Percentiles rank a stretch among this genome's conserved stretches.
Evolutionary conservation across 2,888 invertebrate genomes (phyloP).

Genomic region (Apoderus coryli): DNA sequence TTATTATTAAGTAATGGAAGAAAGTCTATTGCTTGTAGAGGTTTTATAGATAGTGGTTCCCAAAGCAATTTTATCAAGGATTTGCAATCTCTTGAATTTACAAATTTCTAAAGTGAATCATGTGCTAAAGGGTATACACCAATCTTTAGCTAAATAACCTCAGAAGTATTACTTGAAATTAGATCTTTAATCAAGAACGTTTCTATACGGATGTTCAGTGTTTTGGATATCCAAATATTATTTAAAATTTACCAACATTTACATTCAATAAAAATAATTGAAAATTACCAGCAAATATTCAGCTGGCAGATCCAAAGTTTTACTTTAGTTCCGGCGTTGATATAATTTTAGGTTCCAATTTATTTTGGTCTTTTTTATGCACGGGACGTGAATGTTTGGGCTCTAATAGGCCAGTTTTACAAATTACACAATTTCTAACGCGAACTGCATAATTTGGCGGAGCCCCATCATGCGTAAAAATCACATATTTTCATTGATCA

Average conservation of each 20-base stretch:
- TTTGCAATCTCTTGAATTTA: constrained; percentile 10
- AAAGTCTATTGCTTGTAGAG: constrained; percentile 4
- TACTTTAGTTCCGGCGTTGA: constrained; percentile 9
- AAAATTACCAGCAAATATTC: constrained; percentile 7
- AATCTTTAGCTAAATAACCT: constrained; percentile 4
- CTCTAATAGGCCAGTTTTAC: too few relatives aligned
- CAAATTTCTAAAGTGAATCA: constrained; percentile 3
- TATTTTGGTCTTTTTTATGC: too few relatives aligned
- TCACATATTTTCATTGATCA: too few relatives aligned
- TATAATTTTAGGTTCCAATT: constrained; percentile 9
- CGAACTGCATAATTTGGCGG: too few relatives aligned
- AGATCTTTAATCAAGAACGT: constrained; percentile 5
- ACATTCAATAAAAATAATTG: constrained; percentile 7
- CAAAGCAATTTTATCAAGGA: constrained; percentile 10
- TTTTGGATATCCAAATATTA: constrained; percentile 10
- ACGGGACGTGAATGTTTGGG: too few relatives aligned
- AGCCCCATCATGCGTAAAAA: too few relatives aligned
- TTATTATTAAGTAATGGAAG: too few relatives aligned
- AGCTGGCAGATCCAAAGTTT: constrained; percentile 12
- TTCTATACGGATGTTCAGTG: constrained; percentile 5
- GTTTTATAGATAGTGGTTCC: constrained; percentile 11
- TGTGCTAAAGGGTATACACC: constrained; percentile 6
- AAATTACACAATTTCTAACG: too few relatives aligned
- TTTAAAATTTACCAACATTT: constrained; percentile 6
- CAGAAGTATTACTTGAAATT: constrained; percentile 4